These are phyloP conservation scores for Neopelma chrysocephalum DNA, from an alignment of 2,797 vertebrate genomes.

Conservation along the genomic window DNA sequence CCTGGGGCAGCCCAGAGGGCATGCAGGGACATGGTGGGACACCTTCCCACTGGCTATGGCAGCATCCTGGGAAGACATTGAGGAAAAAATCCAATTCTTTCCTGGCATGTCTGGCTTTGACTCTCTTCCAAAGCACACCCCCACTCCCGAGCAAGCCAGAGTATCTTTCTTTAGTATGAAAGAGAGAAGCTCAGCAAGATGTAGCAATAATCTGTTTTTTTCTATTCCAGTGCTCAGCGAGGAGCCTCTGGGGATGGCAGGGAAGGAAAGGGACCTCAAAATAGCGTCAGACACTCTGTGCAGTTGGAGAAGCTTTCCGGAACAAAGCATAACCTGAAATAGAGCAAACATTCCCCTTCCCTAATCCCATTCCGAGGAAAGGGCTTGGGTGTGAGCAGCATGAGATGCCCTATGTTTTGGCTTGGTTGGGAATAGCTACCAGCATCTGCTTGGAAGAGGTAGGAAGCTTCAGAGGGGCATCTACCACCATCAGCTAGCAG, in stretches of 20 bases:
- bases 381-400: fast-evolving
- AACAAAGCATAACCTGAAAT: not conserved
- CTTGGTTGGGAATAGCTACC: not conserved
- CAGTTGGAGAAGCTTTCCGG: not conserved
- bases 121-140: not conserved
- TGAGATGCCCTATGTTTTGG: fast-evolving
- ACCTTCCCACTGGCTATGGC: not conserved
- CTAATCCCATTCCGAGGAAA: not conserved
- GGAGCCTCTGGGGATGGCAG: constrained; percentile 41
- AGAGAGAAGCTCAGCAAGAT: constrained; percentile 15
- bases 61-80: not conserved
- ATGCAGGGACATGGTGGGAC: not conserved
- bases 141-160: not conserved
- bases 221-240: constrained; percentile 21
- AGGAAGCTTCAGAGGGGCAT: not conserved
- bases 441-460: not conserved
- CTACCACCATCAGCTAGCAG: fast-evolving
- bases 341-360: not conserved
- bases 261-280: constrained; percentile 36
- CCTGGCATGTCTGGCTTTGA: not conserved
- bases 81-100: not conserved
- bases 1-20: not conserved
- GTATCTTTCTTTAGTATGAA: not conserved
- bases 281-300: constrained; percentile 2
- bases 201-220: constrained; percentile 40